Conservation (phyloP, 2,888 invertebrate genomes). For the Callinectes sapidus region DNA sequence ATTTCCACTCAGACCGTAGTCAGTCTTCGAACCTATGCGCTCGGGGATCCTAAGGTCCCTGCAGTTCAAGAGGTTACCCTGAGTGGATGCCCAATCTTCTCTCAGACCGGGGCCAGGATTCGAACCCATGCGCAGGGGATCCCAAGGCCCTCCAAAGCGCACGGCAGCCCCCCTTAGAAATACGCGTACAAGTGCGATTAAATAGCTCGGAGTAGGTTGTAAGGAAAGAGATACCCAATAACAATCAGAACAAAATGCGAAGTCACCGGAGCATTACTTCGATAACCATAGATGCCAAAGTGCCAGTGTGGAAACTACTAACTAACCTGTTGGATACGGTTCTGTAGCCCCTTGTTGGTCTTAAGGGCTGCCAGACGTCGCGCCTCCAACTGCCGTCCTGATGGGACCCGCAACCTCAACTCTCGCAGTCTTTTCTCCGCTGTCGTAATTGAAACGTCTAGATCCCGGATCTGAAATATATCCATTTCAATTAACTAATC, state of each 20-base stretch:
- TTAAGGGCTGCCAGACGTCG: conserved; percentile 50
- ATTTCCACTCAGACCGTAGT: no score
- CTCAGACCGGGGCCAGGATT: no score
- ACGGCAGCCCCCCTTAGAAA: no score
- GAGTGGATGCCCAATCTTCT: no score
- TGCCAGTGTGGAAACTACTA: neutral
- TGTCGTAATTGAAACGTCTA: conserved; percentile 50
- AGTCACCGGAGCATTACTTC: neutral
- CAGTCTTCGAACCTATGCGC: no score
- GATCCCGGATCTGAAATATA: conserved; percentile 51
- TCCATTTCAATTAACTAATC: neutral
- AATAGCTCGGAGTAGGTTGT: no score
- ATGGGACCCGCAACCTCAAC: conserved; percentile 54
- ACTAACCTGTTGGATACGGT: conserved; percentile 68
- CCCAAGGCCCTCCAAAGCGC: no score
- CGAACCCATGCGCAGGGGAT: no score
- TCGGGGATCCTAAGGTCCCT: no score
- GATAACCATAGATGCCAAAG: neutral
- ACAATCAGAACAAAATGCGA: neutral
- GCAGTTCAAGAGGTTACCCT: no score
- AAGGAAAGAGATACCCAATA: no score
- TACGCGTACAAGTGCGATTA: no score
- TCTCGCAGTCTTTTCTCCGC: conserved; percentile 65
- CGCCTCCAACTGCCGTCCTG: conserved; percentile 63
- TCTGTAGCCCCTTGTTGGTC: conserved; percentile 62